Base-by-base conservation (phyloP, 2,113 vertebrate species). In the Saguinus midas region DNA sequence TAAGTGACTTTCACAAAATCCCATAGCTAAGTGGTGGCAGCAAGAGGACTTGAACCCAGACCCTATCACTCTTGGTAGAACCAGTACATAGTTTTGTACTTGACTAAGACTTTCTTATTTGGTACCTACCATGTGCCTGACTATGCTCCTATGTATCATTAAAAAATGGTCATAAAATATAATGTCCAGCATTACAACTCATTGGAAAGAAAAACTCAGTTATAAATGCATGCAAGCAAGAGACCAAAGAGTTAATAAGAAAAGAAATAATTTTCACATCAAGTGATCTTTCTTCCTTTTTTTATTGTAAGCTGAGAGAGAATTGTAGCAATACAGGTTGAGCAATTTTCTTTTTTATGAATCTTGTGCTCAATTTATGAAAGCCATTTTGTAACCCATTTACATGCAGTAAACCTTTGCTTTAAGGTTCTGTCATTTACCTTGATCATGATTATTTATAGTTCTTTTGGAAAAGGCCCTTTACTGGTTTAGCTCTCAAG, bases 341-440 rank as follows among this genome's bases (percentile, higher is more conserved):
- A 94, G 96, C 97, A 96, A 97, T 98, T 98, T 98, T 96, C 97
- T 92, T 95, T 97, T 97, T 98, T 97, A 97, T 97, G 96, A 98
- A 97, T 97, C 97, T 95, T 1, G 45, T 96, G 91, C 96, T 98
- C 97, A 97, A 97, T 98, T 96, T 96, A 98, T 97, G 96, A 98
- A 98, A 97, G 96, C 97, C 96, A 97, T 97, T 98, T 98, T 98
- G 96, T 92, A 98, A 97, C 81, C 95, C 96, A 97, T 98, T 97
- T 98, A 97, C 97, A 97, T 98, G 97, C 94, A 96, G 96, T 88
- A 97, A 97, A 98, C 96, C 96, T 97, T 96, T 97, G 94, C 92
- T 98, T 90, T 90, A 97, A 96, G 92, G 97, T 64, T 25, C 17
- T 94, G 92, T 96, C 96, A 96, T 84, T 91, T 95, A 29, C 97